Evolutionary conservation across 2,113 vertebrate genomes (phyloP), one percentile per base, ranked within the genome.

Genomic region (Scytalopus superciliaris): DNA sequence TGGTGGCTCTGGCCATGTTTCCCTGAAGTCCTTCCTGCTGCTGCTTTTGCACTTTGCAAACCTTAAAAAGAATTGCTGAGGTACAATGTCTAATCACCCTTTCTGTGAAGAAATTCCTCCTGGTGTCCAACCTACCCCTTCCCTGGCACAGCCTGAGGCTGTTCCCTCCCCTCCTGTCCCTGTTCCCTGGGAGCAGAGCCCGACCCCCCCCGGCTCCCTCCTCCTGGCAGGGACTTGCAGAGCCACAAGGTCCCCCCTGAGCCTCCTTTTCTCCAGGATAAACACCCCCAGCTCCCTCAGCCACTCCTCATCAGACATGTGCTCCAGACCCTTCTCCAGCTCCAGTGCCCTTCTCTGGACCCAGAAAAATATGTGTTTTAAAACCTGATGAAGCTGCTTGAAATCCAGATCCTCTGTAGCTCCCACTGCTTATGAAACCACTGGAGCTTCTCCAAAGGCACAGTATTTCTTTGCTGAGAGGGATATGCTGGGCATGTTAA

Each of bases 31-130:
- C 52, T 79, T 72, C 69, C 70, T 73, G 28, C 49, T 67, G 90
- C 85, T 90, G 82, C 47, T 91, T 93, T 66, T 84, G 45, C 45
- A 24, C 35, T 84, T 87, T 42, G 52, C 31, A 59, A 67, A 50
- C 47, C 56, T 35, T 45, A 22, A 30, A 22, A 30, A n/a, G 22
- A 35, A 56, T 2, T 3, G 0, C 77, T 60, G 80, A 44, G 37
- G 17, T 52, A 25, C 50, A 28, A 15, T 52, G 50, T 52, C 50
- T 27, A 52, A 52, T 52, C 50, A 52, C 21, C 50, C 50, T 52
- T 52, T 28, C 25, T 14, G 25, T 27, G 50, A 27, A 52, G 12
- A 37, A 63, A 68, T 86, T 50, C 21, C 62, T 77, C 3, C 72
- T 86, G 52, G 2, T 76, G 52, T 1, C 62, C 52, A 30, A 7